These are phyloP conservation scores for Phalacrocorax brasilianus DNA, from an alignment of 2,113 vertebrate genomes.

Conservation along the genomic window DNA sequence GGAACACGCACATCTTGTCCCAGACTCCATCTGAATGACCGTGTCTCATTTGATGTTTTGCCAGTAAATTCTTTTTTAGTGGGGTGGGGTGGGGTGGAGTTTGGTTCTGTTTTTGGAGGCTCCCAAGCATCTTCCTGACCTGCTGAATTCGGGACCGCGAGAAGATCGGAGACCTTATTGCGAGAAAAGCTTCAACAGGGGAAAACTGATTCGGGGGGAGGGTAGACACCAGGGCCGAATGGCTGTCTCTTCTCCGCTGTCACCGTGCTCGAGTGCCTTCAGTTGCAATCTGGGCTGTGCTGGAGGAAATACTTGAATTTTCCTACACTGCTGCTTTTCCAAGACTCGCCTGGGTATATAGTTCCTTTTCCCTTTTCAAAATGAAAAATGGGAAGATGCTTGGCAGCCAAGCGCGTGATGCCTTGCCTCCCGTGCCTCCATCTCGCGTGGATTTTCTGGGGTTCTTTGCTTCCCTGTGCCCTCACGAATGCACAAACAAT, in stretches of 20 bases:
- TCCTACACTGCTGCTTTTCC: constrained; percentile 78
- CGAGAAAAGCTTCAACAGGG: not conserved
- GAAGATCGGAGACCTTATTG: constrained; percentile 4
- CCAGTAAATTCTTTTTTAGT: not conserved
- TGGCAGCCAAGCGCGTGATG: constrained; percentile 14
- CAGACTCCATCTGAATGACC: constrained; percentile 1
- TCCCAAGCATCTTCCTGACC: constrained; percentile 21
- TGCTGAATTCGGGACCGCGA: not conserved
- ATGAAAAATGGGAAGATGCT: constrained; percentile 52
- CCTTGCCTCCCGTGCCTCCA: constrained; percentile 62
- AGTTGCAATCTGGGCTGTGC: constrained; percentile 71
- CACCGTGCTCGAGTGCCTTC: constrained; percentile 82
- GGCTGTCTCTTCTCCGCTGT: constrained; percentile 50
- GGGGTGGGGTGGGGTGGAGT: too few relatives aligned
- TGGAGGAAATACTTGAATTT: constrained; percentile 82
- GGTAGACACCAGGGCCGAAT: constrained; percentile 8
- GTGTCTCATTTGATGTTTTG: not conserved
- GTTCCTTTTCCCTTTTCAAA: not conserved
- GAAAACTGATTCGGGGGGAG: not conserved
- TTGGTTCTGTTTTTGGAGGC: not conserved
- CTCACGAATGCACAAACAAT: constrained; percentile 79
- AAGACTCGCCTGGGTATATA: constrained; percentile 59
- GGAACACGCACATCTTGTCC: constrained; percentile 15
- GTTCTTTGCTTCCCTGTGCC: constrained; percentile 71
- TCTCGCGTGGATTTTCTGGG: constrained; percentile 57